Conservation (phyloP, 2,797 vertebrate genomes). For the Alcedo atthis region DNA sequence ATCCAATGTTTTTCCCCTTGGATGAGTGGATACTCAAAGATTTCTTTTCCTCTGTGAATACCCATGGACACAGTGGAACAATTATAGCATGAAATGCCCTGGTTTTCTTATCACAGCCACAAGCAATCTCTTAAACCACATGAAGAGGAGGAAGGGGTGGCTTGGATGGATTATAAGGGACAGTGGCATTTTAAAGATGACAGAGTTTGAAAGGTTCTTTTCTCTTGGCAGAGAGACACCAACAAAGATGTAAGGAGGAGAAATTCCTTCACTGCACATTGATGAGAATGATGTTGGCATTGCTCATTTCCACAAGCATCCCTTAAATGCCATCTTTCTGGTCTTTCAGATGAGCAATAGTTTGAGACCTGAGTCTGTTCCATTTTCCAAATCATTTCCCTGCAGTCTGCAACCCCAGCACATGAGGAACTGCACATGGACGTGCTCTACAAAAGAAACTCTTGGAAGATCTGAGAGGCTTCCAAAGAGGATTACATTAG, state of each 20-base stretch:
- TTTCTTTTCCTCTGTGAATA: neutral
- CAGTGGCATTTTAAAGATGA: neutral
- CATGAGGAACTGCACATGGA: neutral
- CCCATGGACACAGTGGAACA: neutral
- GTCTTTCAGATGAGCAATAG: neutral
- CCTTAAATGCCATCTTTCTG: neutral
- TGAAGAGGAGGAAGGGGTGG: neutral
- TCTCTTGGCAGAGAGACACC: neutral
- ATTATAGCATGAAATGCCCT: neutral
- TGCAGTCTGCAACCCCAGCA: neutral
- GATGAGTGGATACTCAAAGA: neutral
- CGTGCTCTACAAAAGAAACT: neutral
- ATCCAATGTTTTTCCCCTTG: neutral
- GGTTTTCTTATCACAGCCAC: neutral
- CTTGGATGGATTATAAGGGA: neutral
- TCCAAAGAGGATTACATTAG: neutral
- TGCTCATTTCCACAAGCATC: neutral
- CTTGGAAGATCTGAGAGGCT: neutral
- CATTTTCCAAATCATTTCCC: constrained; percentile 31
- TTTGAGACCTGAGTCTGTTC: neutral
- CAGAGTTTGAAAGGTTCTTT: neutral
- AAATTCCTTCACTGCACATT: neutral
- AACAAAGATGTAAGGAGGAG: neutral
- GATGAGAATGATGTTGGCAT: neutral
- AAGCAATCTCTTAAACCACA: neutral